Percentiles rank a stretch among this genome's conserved stretches.
phyloP scores from a whole-genome alignment of 2,888 invertebrate species.

The Melanchra persicariae region DNA sequence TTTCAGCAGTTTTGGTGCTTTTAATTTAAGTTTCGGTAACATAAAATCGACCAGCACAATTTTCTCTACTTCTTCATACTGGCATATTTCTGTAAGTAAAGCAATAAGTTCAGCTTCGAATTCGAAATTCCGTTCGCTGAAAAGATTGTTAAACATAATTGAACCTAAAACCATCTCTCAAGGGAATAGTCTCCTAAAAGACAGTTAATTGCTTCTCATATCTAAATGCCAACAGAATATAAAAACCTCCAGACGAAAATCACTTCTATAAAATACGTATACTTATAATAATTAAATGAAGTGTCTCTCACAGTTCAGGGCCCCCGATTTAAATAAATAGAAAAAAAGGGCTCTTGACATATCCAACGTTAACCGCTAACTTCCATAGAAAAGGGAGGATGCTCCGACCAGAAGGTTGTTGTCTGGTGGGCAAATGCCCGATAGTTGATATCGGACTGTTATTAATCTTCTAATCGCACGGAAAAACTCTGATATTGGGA shows the following conservation, averaged over 20 bases:
- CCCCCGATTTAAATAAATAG: no score
- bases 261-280: constrained; percentile 6
- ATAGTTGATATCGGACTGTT: no score
- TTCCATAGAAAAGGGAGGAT: no score
- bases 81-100: background rate
- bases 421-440: no score
- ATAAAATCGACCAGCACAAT: background rate
- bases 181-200: background rate
- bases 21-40: no score
- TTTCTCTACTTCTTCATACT: background rate
- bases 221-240: constrained; percentile 16
- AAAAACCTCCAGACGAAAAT: constrained; percentile 8
- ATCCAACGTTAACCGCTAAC: no score
- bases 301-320: constrained; percentile 25
- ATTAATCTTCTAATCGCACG: no score
- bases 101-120: background rate
- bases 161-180: background rate
- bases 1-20: background rate
- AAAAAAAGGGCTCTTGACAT: constrained; percentile 21
- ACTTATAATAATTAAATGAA: constrained; percentile 42
- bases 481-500: no score
- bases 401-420: no score
- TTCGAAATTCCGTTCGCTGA: background rate
- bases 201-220: constrained; percentile 10
- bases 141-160: background rate